These are phyloP conservation scores for Heteromyza rotundicornis DNA, from an alignment of 2,888 invertebrate genomes.

Conservation along the genomic window DNA sequence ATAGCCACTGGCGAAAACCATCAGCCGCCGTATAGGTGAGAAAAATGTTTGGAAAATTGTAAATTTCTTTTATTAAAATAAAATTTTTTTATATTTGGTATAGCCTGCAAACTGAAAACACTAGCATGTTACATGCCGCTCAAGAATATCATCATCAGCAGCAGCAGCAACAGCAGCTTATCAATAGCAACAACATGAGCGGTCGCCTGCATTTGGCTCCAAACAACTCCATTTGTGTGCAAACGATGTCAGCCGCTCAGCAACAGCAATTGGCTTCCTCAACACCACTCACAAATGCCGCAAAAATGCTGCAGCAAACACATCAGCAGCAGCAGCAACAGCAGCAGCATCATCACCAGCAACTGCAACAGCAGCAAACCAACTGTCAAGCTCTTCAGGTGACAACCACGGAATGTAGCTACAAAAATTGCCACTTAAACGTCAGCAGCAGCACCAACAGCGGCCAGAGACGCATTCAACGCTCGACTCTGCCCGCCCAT, in stretches of 20 bases:
- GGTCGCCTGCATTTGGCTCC: constrained; percentile 39
- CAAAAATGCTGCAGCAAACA: constrained; percentile 31
- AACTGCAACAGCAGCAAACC: constrained; percentile 28
- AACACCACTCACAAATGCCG: constrained; percentile 26
- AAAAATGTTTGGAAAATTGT: neutral
- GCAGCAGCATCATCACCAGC: constrained; percentile 17
- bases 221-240: constrained; percentile 47
- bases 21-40: constrained; percentile 56
- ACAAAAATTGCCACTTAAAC: constrained; percentile 60
- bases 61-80: constrained; percentile 15
- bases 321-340: constrained; percentile 27
- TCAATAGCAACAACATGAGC: constrained; percentile 24
- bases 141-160: constrained; percentile 31
- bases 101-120: constrained; percentile 49
- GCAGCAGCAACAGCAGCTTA: constrained; percentile 36
- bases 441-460: constrained; percentile 45
- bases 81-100: constrained; percentile 12
- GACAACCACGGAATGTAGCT: constrained; percentile 52
- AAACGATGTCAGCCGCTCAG: constrained; percentile 38
- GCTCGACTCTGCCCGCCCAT: constrained; percentile 28
- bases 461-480: constrained; percentile 29
- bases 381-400: constrained; percentile 27
- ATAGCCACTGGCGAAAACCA: constrained; percentile 63
- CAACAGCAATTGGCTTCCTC: constrained; percentile 26
- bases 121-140: constrained; percentile 16